A percentile compares a stretch with the other conserved stretches of the same genome.
Evolutionary conservation across 2,113 vertebrate species (phyloP).

Genomic region (Phoenicopterus ruber): DNA sequence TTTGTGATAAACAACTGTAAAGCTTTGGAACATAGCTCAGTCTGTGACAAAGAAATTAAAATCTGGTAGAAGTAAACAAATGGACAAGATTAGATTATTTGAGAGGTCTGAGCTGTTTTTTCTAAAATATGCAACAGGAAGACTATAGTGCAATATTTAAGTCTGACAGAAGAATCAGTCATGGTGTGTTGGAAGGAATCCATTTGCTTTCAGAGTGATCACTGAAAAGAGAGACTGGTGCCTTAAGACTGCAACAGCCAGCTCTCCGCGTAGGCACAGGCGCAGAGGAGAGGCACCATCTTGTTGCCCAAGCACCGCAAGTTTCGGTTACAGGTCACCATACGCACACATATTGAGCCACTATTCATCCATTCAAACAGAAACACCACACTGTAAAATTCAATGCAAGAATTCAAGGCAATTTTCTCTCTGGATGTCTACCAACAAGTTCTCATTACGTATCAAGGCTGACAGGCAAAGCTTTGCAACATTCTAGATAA

Average conservation of each 20-base stretch:
- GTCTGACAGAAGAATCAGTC: not conserved
- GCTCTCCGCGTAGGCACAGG: fast-evolving
- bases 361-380: not conserved
- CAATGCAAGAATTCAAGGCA: not conserved
- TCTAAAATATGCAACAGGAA: not conserved
- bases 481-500: conserved; percentile 1
- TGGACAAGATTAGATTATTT: not conserved
- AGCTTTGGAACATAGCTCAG: not conserved
- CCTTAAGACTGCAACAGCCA: not conserved
- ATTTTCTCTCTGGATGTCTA: not conserved
- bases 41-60: not conserved
- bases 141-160: not conserved
- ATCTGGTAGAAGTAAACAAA: not conserved
- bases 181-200: not conserved
- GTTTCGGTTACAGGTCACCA: not conserved
- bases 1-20: not conserved
- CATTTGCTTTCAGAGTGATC: not conserved
- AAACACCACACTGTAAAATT: not conserved
- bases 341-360: fast-evolving
- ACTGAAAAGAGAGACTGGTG: not conserved
- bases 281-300: not conserved
- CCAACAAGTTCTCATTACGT: conserved; percentile 7
- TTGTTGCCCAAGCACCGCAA: not conserved
- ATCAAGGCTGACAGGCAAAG: conserved; percentile 12
- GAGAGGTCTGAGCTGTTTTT: not conserved